These are phyloP conservation scores for Hedychridium roseum DNA, from an alignment of 2,888 invertebrate genomes.

Conservation along the genomic window DNA sequence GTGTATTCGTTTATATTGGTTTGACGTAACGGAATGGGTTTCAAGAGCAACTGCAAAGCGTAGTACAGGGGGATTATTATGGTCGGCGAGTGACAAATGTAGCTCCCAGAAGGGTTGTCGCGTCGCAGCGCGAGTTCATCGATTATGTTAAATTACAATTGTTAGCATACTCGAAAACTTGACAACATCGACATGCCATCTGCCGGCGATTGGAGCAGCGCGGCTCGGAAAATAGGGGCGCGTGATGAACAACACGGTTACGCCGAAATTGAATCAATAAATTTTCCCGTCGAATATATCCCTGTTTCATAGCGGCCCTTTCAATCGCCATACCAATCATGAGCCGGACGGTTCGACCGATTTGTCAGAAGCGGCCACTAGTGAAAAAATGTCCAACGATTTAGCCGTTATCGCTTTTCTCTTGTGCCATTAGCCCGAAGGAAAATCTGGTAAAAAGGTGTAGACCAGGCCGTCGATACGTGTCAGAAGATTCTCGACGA, in stretches of 20 bases:
- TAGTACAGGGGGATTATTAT: no score
- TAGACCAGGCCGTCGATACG: no score
- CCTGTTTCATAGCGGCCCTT: slow-evolving; percentile 33
- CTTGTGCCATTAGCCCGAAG: no score
- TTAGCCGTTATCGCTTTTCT: no score
- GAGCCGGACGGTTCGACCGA: slow-evolving; percentile 35
- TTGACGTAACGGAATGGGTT: no score
- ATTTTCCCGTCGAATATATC: slow-evolving; percentile 30
- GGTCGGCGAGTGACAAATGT: slow-evolving; percentile 14
- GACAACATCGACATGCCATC: slow-evolving; percentile 33
- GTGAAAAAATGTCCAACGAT: no score
- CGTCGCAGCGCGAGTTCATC: slow-evolving; percentile 14
- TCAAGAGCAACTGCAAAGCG: no score
- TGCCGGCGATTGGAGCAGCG: slow-evolving; percentile 33
- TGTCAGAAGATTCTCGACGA: no score
- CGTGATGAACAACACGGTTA: slow-evolving; percentile 14
- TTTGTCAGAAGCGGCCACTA: slow-evolving; percentile 18
- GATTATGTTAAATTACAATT: slow-evolving; percentile 35
- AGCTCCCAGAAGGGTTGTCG: slow-evolving; percentile 6
- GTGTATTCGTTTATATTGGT: no score
- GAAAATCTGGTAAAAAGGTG: no score
- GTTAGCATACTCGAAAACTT: slow-evolving; percentile 31
- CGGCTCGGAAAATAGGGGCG: slow-evolving; percentile 6
- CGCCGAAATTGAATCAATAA: slow-evolving; percentile 41
- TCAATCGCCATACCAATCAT: slow-evolving; percentile 36